phyloP scores from a whole-genome alignment of 2,888 invertebrate genomes.

The Ochropleura leucogaster region DNA sequence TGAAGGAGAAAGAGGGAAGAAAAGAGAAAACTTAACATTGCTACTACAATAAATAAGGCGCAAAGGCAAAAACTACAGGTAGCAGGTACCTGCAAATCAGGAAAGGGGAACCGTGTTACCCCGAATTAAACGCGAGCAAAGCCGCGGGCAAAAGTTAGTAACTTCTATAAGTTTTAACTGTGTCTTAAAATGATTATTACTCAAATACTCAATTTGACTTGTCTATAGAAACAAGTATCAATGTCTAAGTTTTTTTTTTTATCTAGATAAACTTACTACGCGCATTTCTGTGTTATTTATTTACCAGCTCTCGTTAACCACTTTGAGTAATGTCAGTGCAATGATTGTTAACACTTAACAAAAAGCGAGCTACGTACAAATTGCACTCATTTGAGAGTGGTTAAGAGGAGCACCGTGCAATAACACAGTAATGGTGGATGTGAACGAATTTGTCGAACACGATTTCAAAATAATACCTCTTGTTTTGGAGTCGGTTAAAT shows the following conservation, averaged over 20 bases:
- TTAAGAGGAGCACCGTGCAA: conserved; percentile 41
- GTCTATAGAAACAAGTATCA: too few relatives aligned
- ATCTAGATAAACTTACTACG: neutral
- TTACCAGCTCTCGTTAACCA: conserved; percentile 1
- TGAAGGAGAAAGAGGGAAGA: too few relatives aligned
- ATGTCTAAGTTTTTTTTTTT: neutral
- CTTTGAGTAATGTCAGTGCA: conserved; percentile 38
- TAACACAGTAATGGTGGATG: conserved; percentile 30
- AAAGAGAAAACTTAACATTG: too few relatives aligned
- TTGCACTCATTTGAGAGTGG: conserved; percentile 45
- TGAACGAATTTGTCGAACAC: conserved; percentile 19
- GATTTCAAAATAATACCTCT: conserved; percentile 19
- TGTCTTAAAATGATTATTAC: too few relatives aligned
- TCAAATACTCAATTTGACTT: too few relatives aligned
- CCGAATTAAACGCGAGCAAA: too few relatives aligned
- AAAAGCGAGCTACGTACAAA: conserved; percentile 40
- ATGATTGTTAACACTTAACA: conserved; percentile 44
- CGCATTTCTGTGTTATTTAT: conserved; percentile 5
- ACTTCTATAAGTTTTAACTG: too few relatives aligned
- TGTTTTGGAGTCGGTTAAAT: conserved; percentile 8
- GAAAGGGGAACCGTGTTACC: too few relatives aligned
- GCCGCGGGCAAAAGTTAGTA: too few relatives aligned
- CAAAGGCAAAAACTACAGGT: too few relatives aligned
- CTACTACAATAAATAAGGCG: too few relatives aligned
- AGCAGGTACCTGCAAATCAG: too few relatives aligned